Evolutionary conservation across 1,140 invertebrate species (phyloP).

Genomic region (Danaus plexippus): DNA sequence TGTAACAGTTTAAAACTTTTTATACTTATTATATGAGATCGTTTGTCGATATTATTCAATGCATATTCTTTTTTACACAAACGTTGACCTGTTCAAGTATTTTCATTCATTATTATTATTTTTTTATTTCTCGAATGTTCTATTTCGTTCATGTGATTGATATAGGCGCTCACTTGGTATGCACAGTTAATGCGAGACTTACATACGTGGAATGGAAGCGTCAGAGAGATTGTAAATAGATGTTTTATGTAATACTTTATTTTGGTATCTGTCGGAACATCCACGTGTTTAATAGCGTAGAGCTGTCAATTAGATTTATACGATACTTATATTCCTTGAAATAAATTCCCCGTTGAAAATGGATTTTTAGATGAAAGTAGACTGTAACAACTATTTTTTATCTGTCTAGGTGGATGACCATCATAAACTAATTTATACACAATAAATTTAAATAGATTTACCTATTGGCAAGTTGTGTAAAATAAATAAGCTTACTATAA

Average conservation of each 20-base stretch:
- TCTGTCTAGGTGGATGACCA: constrained; percentile 68
- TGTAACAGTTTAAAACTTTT: constrained; percentile 16
- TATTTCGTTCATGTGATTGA: constrained; percentile 5
- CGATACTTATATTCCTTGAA: constrained; percentile 67
- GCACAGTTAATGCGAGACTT: constrained; percentile 58
- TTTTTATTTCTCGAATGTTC: constrained; percentile 12
- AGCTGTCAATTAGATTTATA: constrained; percentile 68
- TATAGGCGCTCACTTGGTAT: constrained; percentile 17
- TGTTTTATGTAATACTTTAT: constrained; percentile 66
- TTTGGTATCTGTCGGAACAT: constrained; percentile 55
- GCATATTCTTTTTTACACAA: constrained; percentile 11
- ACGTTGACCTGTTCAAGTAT: constrained; percentile 16
- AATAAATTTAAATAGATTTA: constrained; percentile 67
- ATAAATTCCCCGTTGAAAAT: constrained; percentile 43
- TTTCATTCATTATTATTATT: constrained; percentile 10
- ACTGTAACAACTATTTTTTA: constrained; percentile 68
- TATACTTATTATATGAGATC: constrained; percentile 14
- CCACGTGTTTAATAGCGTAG: constrained; percentile 64
- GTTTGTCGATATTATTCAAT: constrained; percentile 11
- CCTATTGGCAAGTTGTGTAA: constrained; percentile 71
- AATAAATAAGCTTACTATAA: constrained; percentile 71
- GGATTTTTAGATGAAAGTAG: constrained; percentile 63
- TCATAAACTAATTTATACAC: constrained; percentile 71
- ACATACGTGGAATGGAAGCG: constrained; percentile 60
- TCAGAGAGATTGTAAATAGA: constrained; percentile 67